Evolutionary conservation across 2,888 invertebrate genomes (phyloP), one percentile per base, ranked within the genome.

Genomic region (Clostera curtula): DNA sequence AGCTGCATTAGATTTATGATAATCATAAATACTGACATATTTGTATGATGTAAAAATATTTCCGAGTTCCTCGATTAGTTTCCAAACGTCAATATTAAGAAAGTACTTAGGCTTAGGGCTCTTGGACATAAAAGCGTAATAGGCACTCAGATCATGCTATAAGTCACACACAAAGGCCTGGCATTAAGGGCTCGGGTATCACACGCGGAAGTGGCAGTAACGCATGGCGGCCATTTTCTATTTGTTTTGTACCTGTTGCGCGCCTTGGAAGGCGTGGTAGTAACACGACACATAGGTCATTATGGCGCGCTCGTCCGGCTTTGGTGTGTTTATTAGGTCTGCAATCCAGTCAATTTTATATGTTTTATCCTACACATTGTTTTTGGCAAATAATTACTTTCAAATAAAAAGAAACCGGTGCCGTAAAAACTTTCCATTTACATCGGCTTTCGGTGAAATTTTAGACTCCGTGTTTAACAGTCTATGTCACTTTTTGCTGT

Each of bases 271-370:
- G 85, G 99, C 98, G 88, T 99, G 99, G 89, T 99, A 99, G 90
- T 98, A 99, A 89, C 98, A 98, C 83, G 98, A 99, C 86, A 99
- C 98, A 86, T 99, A 99, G 69, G 99, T 98, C 99, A 99, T 99
- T 83, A 99, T 97, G 80, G 98, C 98, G 86, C 98, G 93, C 89
- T 99, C 99, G 87, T 99, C 99, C 83, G 99, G 99, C 89, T 97
- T 98, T 75, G 96, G 96, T 69, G 96, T 97, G 92, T 98, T 98
- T 89, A 98, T 97, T 90, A 99, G 92, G 93, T 99, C 99, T 99
- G 88, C 41, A 82, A 82, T 72, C 64, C 53, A 71, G 53, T 54
- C 48, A 56, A 46, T 42, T 50, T 55, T 45, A 49, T 46, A 43
- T 52, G 48, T 35, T 49, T 40, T 18, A 24, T n/a, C n/a, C n/a